Conservation (phyloP, 2,797 vertebrate genomes). For the Channallabes apus region DNA sequence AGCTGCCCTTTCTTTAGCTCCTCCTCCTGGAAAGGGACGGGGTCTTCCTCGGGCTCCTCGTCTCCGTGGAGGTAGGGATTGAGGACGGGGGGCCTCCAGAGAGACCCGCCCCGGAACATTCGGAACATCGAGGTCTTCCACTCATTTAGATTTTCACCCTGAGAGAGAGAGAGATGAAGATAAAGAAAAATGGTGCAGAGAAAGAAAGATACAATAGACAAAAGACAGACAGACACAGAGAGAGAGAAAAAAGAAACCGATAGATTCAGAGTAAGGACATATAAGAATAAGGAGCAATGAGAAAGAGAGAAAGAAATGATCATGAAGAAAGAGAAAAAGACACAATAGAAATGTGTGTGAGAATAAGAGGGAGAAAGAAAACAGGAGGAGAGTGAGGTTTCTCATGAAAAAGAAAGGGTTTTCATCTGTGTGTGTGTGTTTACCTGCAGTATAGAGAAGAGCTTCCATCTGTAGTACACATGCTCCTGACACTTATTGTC, state of each 20-base stretch:
- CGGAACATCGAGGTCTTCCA: conserved; percentile 78
- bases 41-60: conserved; percentile 66
- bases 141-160: conserved; percentile 76
- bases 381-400: background rate
- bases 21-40: conserved; percentile 66
- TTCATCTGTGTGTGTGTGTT: background rate
- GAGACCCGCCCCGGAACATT: conserved; percentile 78
- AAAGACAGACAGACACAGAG: background rate
- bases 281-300: background rate
- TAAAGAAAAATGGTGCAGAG: background rate
- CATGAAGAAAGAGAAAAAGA: background rate
- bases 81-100: conserved; percentile 78
- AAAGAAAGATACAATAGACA: background rate
- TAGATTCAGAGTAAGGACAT: background rate
- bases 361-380: background rate
- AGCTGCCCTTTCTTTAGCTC: conserved; percentile 82
- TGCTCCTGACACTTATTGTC: conserved; percentile 83
- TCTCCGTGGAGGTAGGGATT: conserved; percentile 72
- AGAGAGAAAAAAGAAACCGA: background rate
- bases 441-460: conserved; percentile 80
- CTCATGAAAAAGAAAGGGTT: conserved; percentile 6
- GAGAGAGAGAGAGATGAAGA: background rate
- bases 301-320: background rate
- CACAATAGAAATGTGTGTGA: background rate
- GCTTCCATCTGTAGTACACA: conserved; percentile 83